A percentile compares a stretch with the other conserved stretches of the same genome.
Conservation (phyloP, 2,113 vertebrate genomes). For the Eudyptes chrysolophus region DNA sequence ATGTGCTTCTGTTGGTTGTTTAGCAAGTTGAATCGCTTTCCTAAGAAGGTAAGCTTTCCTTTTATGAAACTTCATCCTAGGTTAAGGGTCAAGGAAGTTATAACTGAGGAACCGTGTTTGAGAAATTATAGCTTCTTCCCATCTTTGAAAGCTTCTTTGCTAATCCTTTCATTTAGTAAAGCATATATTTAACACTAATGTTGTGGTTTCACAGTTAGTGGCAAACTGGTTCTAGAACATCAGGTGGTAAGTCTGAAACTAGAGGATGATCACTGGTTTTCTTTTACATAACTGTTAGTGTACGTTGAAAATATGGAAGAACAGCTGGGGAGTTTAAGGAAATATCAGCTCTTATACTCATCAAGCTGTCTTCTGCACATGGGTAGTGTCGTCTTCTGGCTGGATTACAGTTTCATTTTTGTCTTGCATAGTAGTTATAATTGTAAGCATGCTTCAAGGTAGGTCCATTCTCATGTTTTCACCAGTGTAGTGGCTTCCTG, state of each 20-base stretch:
- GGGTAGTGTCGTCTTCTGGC: not conserved
- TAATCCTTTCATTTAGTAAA: not conserved
- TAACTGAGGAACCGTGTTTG: not conserved
- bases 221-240: not conserved
- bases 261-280: not conserved
- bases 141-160: slow-evolving; percentile 13
- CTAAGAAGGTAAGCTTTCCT: slow-evolving; percentile 18
- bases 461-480: not conserved
- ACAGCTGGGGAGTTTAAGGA: slow-evolving; percentile 12
- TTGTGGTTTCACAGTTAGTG: slow-evolving; percentile 21
- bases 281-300: not conserved
- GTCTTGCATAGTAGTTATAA: not conserved
- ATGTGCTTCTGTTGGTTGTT: not conserved
- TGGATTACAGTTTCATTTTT: not conserved
- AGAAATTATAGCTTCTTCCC: not conserved
- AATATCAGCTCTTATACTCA: not conserved
- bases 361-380: not conserved
- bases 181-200: not conserved
- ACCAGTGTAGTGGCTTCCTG: not conserved
- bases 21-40: not conserved
- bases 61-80: not conserved
- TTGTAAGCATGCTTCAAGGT: not conserved
- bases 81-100: slow-evolving; percentile 2
- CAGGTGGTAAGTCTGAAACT: not conserved
- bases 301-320: not conserved